Evolutionary conservation across 2,888 invertebrate genomes (phyloP), one percentile per base, ranked within the genome.

Genomic region (Caenorhabditis afra): DNA sequence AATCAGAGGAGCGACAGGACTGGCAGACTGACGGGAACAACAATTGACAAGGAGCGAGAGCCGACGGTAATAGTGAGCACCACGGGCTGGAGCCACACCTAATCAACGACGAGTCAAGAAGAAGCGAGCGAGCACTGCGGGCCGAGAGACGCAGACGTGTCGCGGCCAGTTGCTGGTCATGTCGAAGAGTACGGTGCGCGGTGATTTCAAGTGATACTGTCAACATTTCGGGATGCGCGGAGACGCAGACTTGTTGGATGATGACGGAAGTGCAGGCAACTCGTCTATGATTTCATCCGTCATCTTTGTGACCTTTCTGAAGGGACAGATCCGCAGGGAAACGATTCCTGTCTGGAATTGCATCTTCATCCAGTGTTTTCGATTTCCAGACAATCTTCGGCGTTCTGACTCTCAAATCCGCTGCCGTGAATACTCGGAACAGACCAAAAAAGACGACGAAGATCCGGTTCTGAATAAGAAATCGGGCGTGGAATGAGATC

Each of bases 131-230:
- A 64, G 58, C n/a, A 18, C 50, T 16, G 22, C 0, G 20, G 18
- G 47, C 18, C 41, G 16, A 49, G 71, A 71, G 73, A 50, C 58
- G 23, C 50, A 57, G 50, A 64, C 64, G 50, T 73, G 73, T 73
- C 62, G 71, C 71, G 71, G 71, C 73, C 58, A 73, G 73, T 73
- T 58, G 73, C 73, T 73, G 73, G 73, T 73, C 73, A 73, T 73
- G 73, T 73, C 61, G 61, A 53, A 62, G 71, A 71, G 71, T 71
- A 71, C 71, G 62, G 71, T 71, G 37, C 49, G 62, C 37, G 50
- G 57, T 55, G 73, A 73, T 65, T 73, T 73, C 73, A 73, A 73
- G 73, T 73, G 73, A 73, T 73, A 55, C 64, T 73, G 73, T 73
- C 73, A 73, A 65, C 73, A 73, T 73, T 68, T 68, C 59, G 57